These are phyloP conservation scores for Tenualosa ilisha DNA, from an alignment of 2,797 vertebrate genomes.

Conservation along the genomic window DNA sequence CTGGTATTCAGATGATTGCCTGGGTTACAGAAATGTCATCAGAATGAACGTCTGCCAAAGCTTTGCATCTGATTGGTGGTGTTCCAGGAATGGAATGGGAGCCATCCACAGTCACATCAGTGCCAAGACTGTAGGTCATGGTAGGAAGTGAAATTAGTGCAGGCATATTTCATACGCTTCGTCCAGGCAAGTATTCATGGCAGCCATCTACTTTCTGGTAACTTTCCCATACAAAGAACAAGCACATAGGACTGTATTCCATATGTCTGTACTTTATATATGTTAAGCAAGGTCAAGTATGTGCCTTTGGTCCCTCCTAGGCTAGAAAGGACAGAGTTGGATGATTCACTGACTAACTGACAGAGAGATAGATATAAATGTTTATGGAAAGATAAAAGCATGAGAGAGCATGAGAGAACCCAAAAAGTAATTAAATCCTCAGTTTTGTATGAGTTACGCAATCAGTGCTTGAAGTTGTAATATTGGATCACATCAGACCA, in stretches of 20 bases:
- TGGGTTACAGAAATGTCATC: neutral
- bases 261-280: too few species aligned
- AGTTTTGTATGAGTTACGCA: neutral
- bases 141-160: neutral
- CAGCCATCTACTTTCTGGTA: neutral
- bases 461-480: neutral
- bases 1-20: slow-evolving; percentile 1
- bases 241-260: too few species aligned
- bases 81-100: neutral
- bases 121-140: neutral
- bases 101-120: neutral
- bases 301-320: neutral
- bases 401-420: too few species aligned
- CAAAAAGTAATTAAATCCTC: neutral
- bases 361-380: neutral
- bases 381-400: neutral
- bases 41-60: neutral
- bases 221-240: neutral
- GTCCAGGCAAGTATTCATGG: neutral
- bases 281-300: too few species aligned
- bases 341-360: neutral
- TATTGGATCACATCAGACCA: neutral
- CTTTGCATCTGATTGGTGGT: neutral
- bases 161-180: neutral
- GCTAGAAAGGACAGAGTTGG: neutral